Evolutionary conservation across 2,797 vertebrate species (phyloP).

Genomic region (Buceros bicornis): DNA sequence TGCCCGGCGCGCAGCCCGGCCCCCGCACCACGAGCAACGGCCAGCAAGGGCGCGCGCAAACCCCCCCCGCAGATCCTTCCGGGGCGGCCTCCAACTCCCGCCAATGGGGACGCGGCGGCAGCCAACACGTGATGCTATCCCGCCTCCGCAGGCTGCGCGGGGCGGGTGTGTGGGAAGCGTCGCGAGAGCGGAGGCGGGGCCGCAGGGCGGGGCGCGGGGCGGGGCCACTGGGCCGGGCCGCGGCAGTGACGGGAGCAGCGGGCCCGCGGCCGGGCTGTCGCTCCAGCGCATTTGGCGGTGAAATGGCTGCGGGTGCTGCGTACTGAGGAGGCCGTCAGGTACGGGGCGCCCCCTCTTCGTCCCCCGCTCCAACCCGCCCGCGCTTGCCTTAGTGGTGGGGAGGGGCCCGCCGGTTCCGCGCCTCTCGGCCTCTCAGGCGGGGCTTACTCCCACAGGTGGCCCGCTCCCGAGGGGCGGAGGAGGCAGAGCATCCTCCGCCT

Average conservation of each 20-base stretch:
- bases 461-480: neutral
- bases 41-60: accelerated
- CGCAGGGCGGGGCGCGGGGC: neutral
- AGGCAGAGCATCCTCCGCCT: neutral
- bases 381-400: neutral
- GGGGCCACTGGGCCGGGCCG: neutral
- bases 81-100: neutral
- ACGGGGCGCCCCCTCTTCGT: neutral
- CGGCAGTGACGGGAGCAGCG: neutral
- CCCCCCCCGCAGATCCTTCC: neutral
- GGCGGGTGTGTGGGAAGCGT: neutral
- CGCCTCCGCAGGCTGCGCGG: neutral
- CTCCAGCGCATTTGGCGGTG: neutral
- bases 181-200: neutral
- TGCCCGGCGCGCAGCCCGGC: accelerated
- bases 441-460: conserved; percentile 12
- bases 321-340: conserved; percentile 1
- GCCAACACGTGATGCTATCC: neutral
- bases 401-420: neutral
- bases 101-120: neutral
- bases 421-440: neutral
- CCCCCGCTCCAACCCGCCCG: no score
- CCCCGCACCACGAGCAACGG: neutral
- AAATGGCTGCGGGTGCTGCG: conserved; percentile 25
- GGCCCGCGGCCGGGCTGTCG: accelerated